Conservation (phyloP, 2,888 invertebrate genomes). For the Perizoma affinitatum region DNA sequence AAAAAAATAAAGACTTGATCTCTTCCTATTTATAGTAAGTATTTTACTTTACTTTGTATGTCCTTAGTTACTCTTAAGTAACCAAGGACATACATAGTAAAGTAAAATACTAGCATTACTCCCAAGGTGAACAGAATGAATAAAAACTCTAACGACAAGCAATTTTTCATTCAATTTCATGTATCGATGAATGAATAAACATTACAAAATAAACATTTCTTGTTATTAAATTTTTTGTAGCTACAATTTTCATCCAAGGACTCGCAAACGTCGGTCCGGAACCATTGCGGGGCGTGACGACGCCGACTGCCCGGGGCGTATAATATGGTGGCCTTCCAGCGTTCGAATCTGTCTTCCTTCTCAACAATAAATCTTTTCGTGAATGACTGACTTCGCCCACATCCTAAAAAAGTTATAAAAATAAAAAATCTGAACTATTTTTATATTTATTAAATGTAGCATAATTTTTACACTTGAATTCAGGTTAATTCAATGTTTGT, state of each 20-base stretch:
- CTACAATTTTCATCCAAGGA: constrained; percentile 28
- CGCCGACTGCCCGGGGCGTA: constrained; percentile 48
- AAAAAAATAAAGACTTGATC: no score
- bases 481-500: no score
- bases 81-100: background rate
- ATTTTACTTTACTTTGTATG: no score
- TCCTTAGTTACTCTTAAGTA: no score
- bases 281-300: constrained; percentile 37
- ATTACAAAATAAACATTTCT: constrained; percentile 29
- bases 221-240: constrained; percentile 31
- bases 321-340: constrained; percentile 55
- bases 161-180: constrained; percentile 30
- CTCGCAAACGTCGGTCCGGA: background rate
- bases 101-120: background rate
- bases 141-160: constrained; percentile 16
- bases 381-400: no score
- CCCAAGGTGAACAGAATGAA: background rate
- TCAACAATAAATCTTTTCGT: no score
- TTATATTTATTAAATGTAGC: no score
- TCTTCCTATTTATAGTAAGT: no score
- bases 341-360: constrained; percentile 37
- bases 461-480: no score
- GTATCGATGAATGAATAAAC: constrained; percentile 22
- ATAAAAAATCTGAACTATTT: no score
- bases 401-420: no score